A percentile compares a stretch with the other conserved stretches of the same genome.
Evolutionary conservation across 1,140 invertebrate genomes (phyloP).

Genomic region (Drosophila navojoa): DNA sequence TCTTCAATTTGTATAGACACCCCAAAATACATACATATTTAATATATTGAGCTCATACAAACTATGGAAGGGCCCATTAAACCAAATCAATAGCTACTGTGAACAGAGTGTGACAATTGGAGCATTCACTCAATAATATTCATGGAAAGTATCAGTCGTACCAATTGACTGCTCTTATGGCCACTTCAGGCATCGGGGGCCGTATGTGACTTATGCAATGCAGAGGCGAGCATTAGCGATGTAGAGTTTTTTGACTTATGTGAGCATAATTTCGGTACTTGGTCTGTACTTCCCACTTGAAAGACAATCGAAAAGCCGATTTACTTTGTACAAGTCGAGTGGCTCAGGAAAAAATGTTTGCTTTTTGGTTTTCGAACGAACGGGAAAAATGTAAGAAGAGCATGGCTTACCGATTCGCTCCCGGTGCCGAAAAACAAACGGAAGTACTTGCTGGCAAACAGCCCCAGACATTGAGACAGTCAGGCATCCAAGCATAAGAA

Average conservation of each 20-base stretch:
- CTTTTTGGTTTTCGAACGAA: constrained; percentile 48
- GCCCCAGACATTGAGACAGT: constrained; percentile 11
- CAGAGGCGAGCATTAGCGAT: constrained; percentile 40
- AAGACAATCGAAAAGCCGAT: constrained; percentile 71
- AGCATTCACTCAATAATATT: constrained; percentile 11
- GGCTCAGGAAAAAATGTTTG: constrained; percentile 64
- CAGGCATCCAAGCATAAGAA: constrained; percentile 45
- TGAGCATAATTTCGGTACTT: constrained; percentile 33
- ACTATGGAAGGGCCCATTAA: no score
- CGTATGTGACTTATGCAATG: constrained; percentile 26
- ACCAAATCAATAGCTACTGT: no score
- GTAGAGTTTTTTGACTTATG: constrained; percentile 14
- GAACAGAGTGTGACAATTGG: no score
- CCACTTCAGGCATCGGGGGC: constrained; percentile 25
- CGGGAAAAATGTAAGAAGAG: constrained; percentile 29
- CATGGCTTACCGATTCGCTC: constrained; percentile 39
- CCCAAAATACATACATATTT: no score
- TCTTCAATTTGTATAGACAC: no score
- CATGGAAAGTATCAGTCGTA: constrained; percentile 16
- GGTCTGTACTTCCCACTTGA: constrained; percentile 39
- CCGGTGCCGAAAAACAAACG: constrained; percentile 56
- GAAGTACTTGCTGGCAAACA: constrained; percentile 60
- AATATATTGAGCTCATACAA: no score
- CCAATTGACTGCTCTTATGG: constrained; percentile 49
- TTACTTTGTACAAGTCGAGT: constrained; percentile 68